These are phyloP conservation scores for Cottoperca gobio DNA, from an alignment of 2,797 vertebrate species.

Conservation along the genomic window DNA sequence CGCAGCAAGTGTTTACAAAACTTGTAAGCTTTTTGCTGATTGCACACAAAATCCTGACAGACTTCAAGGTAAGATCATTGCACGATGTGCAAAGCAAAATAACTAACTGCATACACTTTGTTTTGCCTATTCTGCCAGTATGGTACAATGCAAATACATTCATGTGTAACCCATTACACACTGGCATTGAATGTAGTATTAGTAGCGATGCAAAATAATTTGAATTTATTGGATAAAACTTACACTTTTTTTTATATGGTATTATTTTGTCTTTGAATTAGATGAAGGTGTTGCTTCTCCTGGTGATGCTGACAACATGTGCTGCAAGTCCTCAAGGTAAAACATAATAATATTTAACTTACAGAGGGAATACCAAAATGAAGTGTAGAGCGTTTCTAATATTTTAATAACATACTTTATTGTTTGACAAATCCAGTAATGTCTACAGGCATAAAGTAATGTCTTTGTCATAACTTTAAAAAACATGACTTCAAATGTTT, in stretches of 20 bases:
- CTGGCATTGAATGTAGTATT: too few relatives aligned
- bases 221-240: too few relatives aligned
- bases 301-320: constrained; percentile 47
- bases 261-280: constrained; percentile 30
- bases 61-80: background rate
- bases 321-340: constrained; percentile 45
- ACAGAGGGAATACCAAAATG: background rate
- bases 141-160: background rate
- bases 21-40: background rate
- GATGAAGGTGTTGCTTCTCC: constrained; percentile 50
- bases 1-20: background rate
- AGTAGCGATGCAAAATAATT: too few relatives aligned
- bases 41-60: background rate
- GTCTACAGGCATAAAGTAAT: too few relatives aligned
- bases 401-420: background rate
- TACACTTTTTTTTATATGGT: background rate
- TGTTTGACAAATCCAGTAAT: background rate
- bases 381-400: background rate
- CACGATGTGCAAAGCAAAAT: background rate
- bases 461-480: too few relatives aligned
- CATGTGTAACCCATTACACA: too few relatives aligned
- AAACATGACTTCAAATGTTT: too few relatives aligned
- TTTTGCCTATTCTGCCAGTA: background rate
- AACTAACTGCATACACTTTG: background rate
- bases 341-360: background rate